phyloP scores from a whole-genome alignment of 2,888 invertebrate species.

The Acleris emargana region DNA sequence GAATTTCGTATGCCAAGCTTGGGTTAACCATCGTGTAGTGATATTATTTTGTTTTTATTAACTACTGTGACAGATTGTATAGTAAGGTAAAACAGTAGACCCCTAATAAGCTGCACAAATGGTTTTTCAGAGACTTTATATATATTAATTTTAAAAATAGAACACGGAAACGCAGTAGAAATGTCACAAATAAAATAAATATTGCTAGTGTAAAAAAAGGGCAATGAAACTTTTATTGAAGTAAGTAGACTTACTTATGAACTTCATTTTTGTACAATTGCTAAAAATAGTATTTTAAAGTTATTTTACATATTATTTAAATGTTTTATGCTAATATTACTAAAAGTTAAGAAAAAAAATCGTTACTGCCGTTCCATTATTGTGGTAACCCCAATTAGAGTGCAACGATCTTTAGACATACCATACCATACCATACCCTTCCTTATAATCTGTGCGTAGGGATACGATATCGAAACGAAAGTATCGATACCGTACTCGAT shows the following conservation, averaged over 20 bases:
- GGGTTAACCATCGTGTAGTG: slow-evolving; percentile 85
- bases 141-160: slow-evolving; percentile 54
- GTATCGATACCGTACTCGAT: no score
- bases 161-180: slow-evolving; percentile 34
- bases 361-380: slow-evolving; percentile 26
- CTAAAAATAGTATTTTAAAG: no score
- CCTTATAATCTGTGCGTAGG: no score
- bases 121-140: slow-evolving; percentile 19
- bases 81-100: slow-evolving; percentile 1
- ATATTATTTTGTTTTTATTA: slow-evolving; percentile 4
- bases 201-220: slow-evolving; percentile 14
- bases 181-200: slow-evolving; percentile 3
- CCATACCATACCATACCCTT: no score
- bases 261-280: no score
- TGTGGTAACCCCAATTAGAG: slow-evolving; percentile 48
- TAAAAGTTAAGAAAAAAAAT: slow-evolving; percentile 27
- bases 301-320: neutral
- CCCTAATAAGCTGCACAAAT: slow-evolving; percentile 6
- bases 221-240: neutral
- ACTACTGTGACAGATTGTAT: neutral
- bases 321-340: neutral
- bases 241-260: no score
- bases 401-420: no score
- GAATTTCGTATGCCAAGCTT: slow-evolving; percentile 92
- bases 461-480: no score